phyloP scores from a whole-genome alignment of 2,797 vertebrate species.

The Megaceryle alcyon region DNA sequence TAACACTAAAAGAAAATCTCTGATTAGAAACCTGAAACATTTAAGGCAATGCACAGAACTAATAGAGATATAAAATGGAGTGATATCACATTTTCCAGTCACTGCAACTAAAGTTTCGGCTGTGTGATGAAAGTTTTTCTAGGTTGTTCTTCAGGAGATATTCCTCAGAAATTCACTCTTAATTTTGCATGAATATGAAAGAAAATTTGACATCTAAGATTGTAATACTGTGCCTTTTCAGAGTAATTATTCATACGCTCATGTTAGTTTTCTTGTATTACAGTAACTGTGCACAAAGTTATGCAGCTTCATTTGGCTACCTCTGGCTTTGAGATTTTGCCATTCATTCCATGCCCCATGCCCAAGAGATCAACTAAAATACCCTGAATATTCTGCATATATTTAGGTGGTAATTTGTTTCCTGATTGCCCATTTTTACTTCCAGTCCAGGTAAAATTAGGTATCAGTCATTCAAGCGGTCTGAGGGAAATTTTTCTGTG shows the following conservation, averaged over 20 bases:
- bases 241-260: not conserved
- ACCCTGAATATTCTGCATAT: not conserved
- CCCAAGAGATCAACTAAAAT: not conserved
- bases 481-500: not conserved
- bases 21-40: not conserved
- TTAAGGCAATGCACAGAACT: not conserved
- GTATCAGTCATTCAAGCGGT: not conserved
- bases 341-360: not conserved
- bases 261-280: not conserved
- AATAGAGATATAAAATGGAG: not conserved
- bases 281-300: not conserved
- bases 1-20: not conserved
- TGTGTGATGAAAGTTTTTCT: not conserved
- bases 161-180: not conserved
- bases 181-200: not conserved
- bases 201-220: not conserved
- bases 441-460: slow-evolving; percentile 27
- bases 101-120: fast-evolving
- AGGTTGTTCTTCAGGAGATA: not conserved
- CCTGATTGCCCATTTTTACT: not conserved
- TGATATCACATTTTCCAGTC: not conserved
- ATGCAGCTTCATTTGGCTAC: not conserved
- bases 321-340: not conserved
- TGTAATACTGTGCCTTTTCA: not conserved
- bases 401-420: not conserved